Evolutionary conservation across 2,113 vertebrate species (phyloP), one percentile per base, ranked within the genome.

Genomic region (Paramisgurnus dabryanus): DNA sequence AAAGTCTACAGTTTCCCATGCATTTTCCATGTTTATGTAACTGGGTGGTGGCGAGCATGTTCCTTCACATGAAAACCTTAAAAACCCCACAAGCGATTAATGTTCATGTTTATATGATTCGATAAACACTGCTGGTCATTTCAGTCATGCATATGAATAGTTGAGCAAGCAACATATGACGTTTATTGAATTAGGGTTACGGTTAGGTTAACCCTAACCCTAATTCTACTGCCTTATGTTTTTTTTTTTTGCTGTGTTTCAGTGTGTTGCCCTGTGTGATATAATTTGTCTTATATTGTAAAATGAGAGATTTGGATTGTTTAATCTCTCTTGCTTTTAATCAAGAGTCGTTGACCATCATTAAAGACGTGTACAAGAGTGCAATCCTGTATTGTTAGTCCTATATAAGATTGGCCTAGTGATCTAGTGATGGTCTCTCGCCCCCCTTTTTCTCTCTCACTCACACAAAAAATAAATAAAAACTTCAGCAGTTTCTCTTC

Each of bases 331-430:
- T 67, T 45, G 39, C 15, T 81, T 76, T 50, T 78, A 84, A 85
- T 85, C 78, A 79, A 88, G 85, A 50, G 80, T 84, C 86, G 72
- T 87, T 84, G 87, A 87, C 84, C 85, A 80, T 85, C 82, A 85
- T 88, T 83, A 87, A 78, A 76, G 58, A 75, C 80, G 78, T 81
- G 82, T 74, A 41, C 73, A 70, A 43, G 61, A 85, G 82, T 85
- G 82, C 75, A 18, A 67, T 63, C 57, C 45, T 76, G 72, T 80
- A 77, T 82, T 71, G 65, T 64, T 12, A 78, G 84, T 81, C 81
- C 83, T 87, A 85, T 80, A 87, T 83, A 82, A 87, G 84, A 80
- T 22, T 80, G 79, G 74, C 80, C 76, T 69, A 76, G 55, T 84
- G 79, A 84, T 76, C 43, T 79, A 39, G 27, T 5, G 49, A 50